A percentile compares a stretch with the other conserved stretches of the same genome.
Conservation (phyloP, 2,888 invertebrate genomes). For the Tetheella fluctuosa region DNA sequence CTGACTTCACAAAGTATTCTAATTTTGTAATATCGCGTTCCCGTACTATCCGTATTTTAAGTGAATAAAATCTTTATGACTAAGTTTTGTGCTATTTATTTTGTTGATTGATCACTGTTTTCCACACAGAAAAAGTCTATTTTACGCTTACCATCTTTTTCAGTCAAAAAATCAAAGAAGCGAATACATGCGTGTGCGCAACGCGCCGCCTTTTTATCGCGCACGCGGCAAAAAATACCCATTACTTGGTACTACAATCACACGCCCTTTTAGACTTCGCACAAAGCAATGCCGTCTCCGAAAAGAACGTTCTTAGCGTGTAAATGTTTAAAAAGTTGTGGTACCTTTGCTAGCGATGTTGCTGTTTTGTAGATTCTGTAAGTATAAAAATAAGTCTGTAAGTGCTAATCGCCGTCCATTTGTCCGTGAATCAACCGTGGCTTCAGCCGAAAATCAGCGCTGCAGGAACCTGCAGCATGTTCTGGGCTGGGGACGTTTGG, state of each 20-base stretch:
- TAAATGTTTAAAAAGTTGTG: conserved; percentile 39
- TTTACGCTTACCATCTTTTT: conserved; percentile 15
- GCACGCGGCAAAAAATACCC: conserved; percentile 63
- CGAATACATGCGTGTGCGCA: conserved; percentile 41
- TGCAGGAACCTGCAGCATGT: too few species aligned
- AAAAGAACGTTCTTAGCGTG: conserved; percentile 44
- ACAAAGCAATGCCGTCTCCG: conserved; percentile 65
- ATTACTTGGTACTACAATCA: conserved; percentile 61
- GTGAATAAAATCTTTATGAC: too few species aligned
- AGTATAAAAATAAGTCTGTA: too few species aligned
- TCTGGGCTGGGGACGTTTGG: too few species aligned
- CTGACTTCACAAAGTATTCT: background rate
- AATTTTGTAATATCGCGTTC: background rate
- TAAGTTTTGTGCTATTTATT: background rate
- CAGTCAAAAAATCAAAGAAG: conserved; percentile 32
- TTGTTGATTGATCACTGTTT: background rate
- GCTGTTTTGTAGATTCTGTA: background rate
- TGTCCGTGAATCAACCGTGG: too few species aligned
- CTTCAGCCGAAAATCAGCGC: too few species aligned
- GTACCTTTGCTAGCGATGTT: conserved; percentile 38
- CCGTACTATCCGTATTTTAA: too few species aligned
- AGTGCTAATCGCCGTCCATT: too few species aligned
- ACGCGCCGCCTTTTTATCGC: conserved; percentile 67
- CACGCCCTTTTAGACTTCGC: conserved; percentile 62
- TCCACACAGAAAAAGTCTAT: background rate